Percentiles rank a stretch among this genome's conserved stretches.
Conservation (phyloP, 2,113 vertebrate species). For the Centropus unirufus region DNA sequence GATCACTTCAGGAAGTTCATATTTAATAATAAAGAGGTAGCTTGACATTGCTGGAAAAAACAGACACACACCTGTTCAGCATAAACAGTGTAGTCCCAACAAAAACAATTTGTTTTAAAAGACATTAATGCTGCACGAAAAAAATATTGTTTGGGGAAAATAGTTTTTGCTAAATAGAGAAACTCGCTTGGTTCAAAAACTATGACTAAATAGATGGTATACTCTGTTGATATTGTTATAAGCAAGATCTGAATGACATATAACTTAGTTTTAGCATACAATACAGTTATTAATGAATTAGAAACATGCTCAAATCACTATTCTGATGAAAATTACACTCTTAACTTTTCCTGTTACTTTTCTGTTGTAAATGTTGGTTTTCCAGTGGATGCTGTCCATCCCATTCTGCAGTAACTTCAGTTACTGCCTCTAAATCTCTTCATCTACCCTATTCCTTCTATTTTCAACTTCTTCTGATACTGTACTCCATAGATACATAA, state of each 20-base stretch:
- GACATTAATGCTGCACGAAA: background rate
- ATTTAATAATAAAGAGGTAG: slow-evolving; percentile 99
- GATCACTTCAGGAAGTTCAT: slow-evolving; percentile 97
- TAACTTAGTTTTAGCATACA: background rate
- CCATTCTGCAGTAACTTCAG: background rate
- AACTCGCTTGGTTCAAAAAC: background rate
- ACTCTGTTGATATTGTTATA: background rate
- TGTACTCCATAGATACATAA: background rate
- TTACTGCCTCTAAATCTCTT: background rate
- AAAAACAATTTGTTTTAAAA: background rate
- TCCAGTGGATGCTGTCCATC: rapidly evolving
- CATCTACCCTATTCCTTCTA: background rate
- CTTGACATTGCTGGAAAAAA: slow-evolving; percentile 93
- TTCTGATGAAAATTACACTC: background rate
- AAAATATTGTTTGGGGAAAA: background rate
- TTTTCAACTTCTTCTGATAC: background rate
- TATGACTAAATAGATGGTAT: background rate
- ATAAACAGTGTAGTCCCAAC: background rate
- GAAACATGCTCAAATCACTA: background rate
- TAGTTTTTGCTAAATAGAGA: background rate
- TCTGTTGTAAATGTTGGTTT: background rate
- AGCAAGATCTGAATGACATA: background rate
- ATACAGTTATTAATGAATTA: background rate
- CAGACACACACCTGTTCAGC: background rate
- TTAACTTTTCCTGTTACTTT: background rate